Evolutionary conservation across 2,113 vertebrate species (phyloP).

Genomic region (Ptilonorhynchus violaceus): DNA sequence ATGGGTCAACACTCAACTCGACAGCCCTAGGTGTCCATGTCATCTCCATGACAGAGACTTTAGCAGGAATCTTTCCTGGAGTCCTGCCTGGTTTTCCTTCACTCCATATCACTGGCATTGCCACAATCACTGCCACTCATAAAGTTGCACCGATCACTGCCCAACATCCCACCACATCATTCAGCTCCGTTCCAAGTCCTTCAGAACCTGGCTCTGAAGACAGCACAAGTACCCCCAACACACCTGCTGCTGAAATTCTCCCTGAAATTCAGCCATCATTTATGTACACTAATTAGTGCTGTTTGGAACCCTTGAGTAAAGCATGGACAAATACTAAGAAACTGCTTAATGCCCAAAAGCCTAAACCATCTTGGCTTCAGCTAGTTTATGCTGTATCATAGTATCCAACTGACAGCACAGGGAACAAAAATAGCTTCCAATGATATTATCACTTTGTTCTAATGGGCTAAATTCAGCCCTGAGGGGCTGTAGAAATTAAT

Average conservation of each 20-base stretch:
- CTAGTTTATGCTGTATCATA: not conserved
- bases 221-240: not conserved
- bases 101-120: not conserved
- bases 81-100: not conserved
- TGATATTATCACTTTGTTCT: constrained; percentile 11
- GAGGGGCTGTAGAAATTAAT: constrained; percentile 43
- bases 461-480: constrained; percentile 52
- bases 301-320: not conserved
- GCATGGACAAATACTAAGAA: not conserved
- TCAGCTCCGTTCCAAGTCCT: not conserved
- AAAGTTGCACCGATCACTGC: not conserved
- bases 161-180: not conserved
- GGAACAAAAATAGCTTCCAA: constrained; percentile 39
- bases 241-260: not conserved
- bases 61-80: not conserved
- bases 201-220: not conserved
- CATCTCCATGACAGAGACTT: not conserved
- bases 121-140: not conserved
- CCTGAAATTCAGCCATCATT: not conserved
- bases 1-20: not conserved
- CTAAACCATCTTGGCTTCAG: constrained; percentile 9
- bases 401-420: not conserved
- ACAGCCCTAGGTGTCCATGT: not conserved
- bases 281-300: not conserved
- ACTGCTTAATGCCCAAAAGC: not conserved